These are phyloP conservation scores for Tiliqua scincoides DNA, from an alignment of 2,113 vertebrate species.

Conservation along the genomic window DNA sequence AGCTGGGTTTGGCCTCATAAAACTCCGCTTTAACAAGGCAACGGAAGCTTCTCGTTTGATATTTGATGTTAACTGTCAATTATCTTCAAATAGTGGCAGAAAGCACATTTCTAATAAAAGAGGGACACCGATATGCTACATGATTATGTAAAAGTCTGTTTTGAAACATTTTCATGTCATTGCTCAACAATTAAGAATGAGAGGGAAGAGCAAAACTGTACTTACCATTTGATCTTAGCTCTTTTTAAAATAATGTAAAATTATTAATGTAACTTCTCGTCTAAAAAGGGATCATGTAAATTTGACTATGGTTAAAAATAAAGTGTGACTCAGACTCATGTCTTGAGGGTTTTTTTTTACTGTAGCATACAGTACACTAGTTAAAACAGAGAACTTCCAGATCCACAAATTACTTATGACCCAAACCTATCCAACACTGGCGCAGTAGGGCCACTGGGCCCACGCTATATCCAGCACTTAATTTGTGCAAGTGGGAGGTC, in stretches of 20 bases:
- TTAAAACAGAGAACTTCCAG: constrained; percentile 21
- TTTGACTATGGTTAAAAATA: constrained; percentile 26
- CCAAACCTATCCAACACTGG: too few species aligned
- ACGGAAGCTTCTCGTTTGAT: constrained; percentile 42
- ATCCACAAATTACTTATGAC: background rate
- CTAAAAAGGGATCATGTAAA: constrained; percentile 28
- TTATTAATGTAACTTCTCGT: constrained; percentile 48
- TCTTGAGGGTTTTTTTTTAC: background rate
- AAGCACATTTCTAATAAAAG: constrained; percentile 52
- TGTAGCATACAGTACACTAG: constrained; percentile 33
- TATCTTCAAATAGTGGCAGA: constrained; percentile 57
- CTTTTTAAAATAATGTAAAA: constrained; percentile 39
- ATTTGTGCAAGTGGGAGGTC: too few species aligned
- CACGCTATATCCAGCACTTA: too few species aligned
- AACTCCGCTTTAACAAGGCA: constrained; percentile 48
- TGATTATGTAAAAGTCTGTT: constrained; percentile 48
- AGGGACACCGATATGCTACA: constrained; percentile 49
- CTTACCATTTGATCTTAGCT: constrained; percentile 47
- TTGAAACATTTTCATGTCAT: constrained; percentile 50
- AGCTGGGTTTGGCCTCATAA: constrained; percentile 53
- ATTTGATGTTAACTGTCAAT: constrained; percentile 59
- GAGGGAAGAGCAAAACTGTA: constrained; percentile 43
- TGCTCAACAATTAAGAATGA: constrained; percentile 41
- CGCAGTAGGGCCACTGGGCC: too few species aligned
- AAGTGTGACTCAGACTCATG: background rate